A percentile compares a stretch with the other conserved stretches of the same genome.
These are phyloP conservation scores for Pterobdella sp. DNA, from an alignment of 2,888 invertebrate species.

Conservation along the genomic window DNA sequence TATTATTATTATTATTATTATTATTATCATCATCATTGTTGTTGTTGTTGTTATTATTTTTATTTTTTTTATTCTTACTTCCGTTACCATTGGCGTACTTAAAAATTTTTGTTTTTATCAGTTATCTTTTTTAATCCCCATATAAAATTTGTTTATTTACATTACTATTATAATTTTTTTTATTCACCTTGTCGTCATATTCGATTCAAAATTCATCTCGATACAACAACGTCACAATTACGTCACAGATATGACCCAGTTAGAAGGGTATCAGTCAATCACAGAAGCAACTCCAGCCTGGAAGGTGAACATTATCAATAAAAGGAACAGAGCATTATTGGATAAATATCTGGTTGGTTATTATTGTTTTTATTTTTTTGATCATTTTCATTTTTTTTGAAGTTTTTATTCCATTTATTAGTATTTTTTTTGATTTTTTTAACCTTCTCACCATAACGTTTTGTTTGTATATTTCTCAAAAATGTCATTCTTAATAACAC, in stretches of 20 bases:
- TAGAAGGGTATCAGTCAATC: conserved; percentile 44
- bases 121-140: no score
- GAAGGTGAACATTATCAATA: conserved; percentile 46
- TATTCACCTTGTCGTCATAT: no score
- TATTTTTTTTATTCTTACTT: no score
- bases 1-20: no score
- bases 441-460: background rate
- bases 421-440: background rate
- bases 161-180: no score
- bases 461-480: background rate
- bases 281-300: conserved; percentile 44
- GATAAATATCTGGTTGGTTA: conserved; percentile 46
- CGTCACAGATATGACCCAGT: conserved; percentile 31
- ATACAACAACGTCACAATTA: background rate
- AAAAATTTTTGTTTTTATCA: no score
- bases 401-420: background rate
- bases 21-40: no score
- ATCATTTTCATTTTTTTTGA: no score
- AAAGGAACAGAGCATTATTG: conserved; percentile 46
- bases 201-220: background rate
- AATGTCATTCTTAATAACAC: background rate
- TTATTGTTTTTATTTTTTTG: no score
- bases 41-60: no score
- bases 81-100: no score
- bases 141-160: no score